Conservation (phyloP, 92 coral and sea anemone species). For the Pocillopora meandrina region DNA sequence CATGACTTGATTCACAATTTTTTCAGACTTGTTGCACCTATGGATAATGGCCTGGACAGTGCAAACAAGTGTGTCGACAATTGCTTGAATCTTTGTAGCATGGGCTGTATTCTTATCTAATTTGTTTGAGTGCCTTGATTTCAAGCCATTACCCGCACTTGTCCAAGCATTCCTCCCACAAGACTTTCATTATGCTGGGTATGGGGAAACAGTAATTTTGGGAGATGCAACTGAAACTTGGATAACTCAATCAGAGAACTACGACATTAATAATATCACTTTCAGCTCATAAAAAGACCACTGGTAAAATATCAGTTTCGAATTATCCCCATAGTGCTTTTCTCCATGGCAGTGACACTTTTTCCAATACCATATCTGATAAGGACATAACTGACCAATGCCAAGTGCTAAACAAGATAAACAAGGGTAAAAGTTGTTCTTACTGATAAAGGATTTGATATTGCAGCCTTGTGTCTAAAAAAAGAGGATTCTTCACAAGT, state of each 20-base stretch:
- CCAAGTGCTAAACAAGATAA: conserved; percentile 49
- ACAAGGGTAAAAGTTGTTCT: conserved; percentile 40
- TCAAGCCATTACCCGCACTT: background rate
- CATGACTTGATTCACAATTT: too few species aligned
- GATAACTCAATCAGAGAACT: conserved; percentile 64
- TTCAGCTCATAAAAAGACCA: conserved; percentile 64
- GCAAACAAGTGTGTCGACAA: conserved; percentile 53
- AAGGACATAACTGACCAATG: conserved; percentile 54
- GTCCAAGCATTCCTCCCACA: conserved; percentile 43
- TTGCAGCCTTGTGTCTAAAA: conserved; percentile 55
- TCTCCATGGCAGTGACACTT: conserved; percentile 25
- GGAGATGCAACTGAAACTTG: conserved; percentile 59
- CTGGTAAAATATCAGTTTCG: conserved; percentile 62
- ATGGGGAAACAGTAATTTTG: conserved; percentile 40
- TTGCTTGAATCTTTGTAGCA: conserved; percentile 59
- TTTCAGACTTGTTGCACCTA: too few species aligned
- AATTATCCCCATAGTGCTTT: conserved; percentile 42
- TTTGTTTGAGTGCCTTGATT: conserved; percentile 18
- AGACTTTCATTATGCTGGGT: conserved; percentile 48
- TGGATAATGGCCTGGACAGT: conserved; percentile 53
- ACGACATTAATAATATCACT: conserved; percentile 58
- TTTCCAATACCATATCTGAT: conserved; percentile 50
- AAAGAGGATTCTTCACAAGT: conserved; percentile 56
- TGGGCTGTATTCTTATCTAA: conserved; percentile 37
- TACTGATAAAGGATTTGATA: conserved; percentile 38